These are phyloP conservation scores for Ramazzottius varieornatus DNA, from an alignment of 2,888 invertebrate species.

Conservation along the genomic window DNA sequence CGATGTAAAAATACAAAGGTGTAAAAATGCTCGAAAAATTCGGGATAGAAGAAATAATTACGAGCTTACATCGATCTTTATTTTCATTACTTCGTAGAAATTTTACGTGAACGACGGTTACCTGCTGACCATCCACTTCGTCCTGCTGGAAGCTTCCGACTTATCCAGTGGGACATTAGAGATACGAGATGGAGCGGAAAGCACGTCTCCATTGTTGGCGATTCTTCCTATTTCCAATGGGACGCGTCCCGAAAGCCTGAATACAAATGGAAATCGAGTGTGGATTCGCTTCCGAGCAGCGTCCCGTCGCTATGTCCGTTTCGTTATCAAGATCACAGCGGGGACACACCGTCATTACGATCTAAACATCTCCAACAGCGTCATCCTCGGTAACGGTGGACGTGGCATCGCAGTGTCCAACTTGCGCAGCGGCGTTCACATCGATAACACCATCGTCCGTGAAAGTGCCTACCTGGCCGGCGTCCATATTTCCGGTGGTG, in stretches of 20 bases:
- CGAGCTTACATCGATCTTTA: too few relatives aligned
- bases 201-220: slow-evolving; percentile 36
- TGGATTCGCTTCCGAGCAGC: slow-evolving; percentile 50
- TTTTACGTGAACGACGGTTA: background rate
- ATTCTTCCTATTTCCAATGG: slow-evolving; percentile 48
- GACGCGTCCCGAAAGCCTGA: slow-evolving; percentile 62
- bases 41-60: too few relatives aligned
- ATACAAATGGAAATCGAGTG: slow-evolving; percentile 49
- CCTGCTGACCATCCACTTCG: background rate
- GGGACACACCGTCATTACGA: slow-evolving; percentile 49
- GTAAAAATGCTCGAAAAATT: too few relatives aligned
- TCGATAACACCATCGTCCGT: slow-evolving; percentile 52
- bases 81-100: background rate
- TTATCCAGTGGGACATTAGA: slow-evolving; percentile 11
- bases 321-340: slow-evolving; percentile 49
- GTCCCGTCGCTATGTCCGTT: slow-evolving; percentile 40
- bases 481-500: slow-evolving; percentile 60
- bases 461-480: slow-evolving; percentile 72
- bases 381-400: slow-evolving; percentile 64
- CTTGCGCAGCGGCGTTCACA: slow-evolving; percentile 57
- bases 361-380: slow-evolving; percentile 54
- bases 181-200: slow-evolving; percentile 14
- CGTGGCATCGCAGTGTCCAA: slow-evolving; percentile 82
- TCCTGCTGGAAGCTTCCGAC: background rate
- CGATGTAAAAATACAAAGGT: too few relatives aligned